Percentiles rank a stretch among this genome's conserved stretches.
Conservation (phyloP, 2,113 vertebrate species). For the Aplodontia rufa region DNA sequence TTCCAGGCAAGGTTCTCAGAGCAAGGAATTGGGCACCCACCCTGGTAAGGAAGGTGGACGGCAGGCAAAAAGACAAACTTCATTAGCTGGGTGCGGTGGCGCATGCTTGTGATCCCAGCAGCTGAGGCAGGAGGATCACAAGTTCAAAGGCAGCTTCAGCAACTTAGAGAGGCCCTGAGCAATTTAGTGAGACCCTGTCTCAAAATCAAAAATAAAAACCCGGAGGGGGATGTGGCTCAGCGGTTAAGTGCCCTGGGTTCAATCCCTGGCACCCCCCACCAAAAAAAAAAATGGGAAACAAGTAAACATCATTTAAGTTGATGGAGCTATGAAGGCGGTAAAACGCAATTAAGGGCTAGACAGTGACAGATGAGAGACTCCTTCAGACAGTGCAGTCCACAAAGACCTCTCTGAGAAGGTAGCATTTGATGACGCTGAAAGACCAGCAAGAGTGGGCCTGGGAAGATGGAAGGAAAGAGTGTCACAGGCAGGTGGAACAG, state of each 20-base stretch:
- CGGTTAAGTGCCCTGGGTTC: too few relatives aligned
- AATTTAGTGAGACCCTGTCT: too few relatives aligned
- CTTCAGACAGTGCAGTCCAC: not conserved
- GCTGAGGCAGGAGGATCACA: too few relatives aligned
- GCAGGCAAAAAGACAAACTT: not conserved
- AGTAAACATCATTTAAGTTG: not conserved
- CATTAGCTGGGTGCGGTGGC: too few relatives aligned
- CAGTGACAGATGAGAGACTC: accelerated
- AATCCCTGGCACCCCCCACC: too few relatives aligned
- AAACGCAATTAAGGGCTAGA: not conserved
- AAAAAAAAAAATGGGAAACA: too few relatives aligned
- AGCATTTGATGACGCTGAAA: not conserved
- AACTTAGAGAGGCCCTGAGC: too few relatives aligned
- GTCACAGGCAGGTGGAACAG: not conserved
- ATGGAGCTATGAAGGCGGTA: not conserved
- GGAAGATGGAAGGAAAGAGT: not conserved
- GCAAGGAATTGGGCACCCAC: not conserved
- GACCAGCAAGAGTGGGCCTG: not conserved
- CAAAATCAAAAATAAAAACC: too few relatives aligned
- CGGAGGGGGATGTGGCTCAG: too few relatives aligned
- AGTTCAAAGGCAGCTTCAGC: too few relatives aligned
- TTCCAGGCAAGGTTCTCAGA: not conserved
- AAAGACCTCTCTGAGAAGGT: not conserved
- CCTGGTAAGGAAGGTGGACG: not conserved
- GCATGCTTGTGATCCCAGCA: too few relatives aligned